Evolutionary conservation across 2,888 invertebrate species (phyloP).

Genomic region (Monoplex corrugatus): DNA sequence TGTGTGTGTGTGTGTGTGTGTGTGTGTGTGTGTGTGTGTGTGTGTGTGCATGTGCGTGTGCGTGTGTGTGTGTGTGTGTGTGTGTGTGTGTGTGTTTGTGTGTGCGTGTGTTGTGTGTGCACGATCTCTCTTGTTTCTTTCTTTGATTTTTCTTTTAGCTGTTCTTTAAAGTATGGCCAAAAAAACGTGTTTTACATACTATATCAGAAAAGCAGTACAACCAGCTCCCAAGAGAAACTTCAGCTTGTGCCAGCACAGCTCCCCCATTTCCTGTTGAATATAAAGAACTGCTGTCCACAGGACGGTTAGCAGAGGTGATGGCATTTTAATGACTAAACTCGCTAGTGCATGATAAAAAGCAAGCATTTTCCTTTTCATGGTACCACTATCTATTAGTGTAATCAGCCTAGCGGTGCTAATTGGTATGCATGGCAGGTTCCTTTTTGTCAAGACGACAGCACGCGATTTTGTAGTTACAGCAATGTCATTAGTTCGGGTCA

Average conservation of each 20-base stretch:
- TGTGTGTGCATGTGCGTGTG: too few relatives aligned
- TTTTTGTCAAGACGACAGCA: constrained; percentile 5
- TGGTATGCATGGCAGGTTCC: not conserved
- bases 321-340: constrained; percentile 43
- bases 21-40: too few relatives aligned
- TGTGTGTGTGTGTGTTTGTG: too few relatives aligned
- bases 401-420: constrained; percentile 33
- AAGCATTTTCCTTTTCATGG: not conserved
- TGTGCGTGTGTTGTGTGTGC: too few relatives aligned
- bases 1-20: too few relatives aligned
- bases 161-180: too few relatives aligned
- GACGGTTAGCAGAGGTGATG: constrained; percentile 22
- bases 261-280: not conserved
- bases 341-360: constrained; percentile 25
- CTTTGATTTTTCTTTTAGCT: too few relatives aligned
- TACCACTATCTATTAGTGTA: constrained; percentile 31
- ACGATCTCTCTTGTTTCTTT: too few relatives aligned
- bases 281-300: not conserved
- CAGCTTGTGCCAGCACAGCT: not conserved
- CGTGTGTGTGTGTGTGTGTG: too few relatives aligned
- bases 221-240: not conserved
- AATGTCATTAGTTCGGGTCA: constrained; percentile 18
- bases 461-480: constrained; percentile 33
- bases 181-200: not conserved
- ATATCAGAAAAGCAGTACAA: not conserved